Percentiles rank a stretch among this genome's conserved stretches.
phyloP scores from a whole-genome alignment of 2,797 vertebrate species.

The Siniperca scherzeri region DNA sequence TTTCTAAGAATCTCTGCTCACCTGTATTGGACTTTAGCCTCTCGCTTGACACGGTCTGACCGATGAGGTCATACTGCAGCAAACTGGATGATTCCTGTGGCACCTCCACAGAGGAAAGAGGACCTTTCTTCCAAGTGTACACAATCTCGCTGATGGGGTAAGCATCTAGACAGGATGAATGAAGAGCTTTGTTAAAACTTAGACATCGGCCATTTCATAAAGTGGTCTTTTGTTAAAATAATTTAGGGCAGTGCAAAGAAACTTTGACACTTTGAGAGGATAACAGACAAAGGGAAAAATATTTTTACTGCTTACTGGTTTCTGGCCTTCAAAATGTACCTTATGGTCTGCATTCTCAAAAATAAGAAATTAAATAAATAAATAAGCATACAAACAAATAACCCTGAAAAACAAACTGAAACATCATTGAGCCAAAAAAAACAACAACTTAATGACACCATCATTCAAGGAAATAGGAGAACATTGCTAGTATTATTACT shows the following conservation, averaged over 20 bases:
- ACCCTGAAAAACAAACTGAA: not conserved
- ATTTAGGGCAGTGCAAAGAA: not conserved
- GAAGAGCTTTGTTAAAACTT: not conserved
- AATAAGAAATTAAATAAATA: not conserved
- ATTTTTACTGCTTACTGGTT: not conserved
- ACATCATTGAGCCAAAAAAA: not conserved
- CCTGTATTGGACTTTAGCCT: slow-evolving; percentile 88
- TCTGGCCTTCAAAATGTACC: not conserved
- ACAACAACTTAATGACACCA: not conserved
- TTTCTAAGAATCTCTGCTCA: slow-evolving; percentile 44
- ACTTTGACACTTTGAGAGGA: not conserved
- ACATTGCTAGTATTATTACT: too few species aligned
- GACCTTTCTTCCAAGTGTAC: slow-evolving; percentile 91
- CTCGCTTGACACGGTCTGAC: slow-evolving; percentile 89
- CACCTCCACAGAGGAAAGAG: slow-evolving; percentile 87
- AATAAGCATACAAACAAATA: not conserved
- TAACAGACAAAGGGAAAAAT: not conserved
- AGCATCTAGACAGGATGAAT: slow-evolving; percentile 78
- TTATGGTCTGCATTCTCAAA: not conserved
- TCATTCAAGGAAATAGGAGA: not conserved
- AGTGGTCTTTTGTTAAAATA: not conserved
- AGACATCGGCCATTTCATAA: not conserved
- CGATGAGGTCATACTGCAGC: slow-evolving; percentile 90
- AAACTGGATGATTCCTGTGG: slow-evolving; percentile 89
- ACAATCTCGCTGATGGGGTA: slow-evolving; percentile 90